Evolutionary conservation across 2,797 vertebrate genomes (phyloP), one percentile per base, ranked within the genome.

Genomic region (Acipenser oxyrinchus): DNA sequence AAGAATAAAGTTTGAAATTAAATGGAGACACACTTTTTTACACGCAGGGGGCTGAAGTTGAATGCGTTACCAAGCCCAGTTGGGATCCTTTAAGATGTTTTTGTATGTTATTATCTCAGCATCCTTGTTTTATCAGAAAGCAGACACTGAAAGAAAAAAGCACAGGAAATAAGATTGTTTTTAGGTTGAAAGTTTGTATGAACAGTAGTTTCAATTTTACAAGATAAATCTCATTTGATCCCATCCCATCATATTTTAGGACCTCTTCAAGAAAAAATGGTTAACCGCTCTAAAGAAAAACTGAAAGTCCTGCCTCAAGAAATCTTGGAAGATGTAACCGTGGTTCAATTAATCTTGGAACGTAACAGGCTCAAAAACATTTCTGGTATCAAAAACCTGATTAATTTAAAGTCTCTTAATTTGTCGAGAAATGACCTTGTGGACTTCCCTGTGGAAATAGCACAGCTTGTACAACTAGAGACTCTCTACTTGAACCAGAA

Each of bases 401-500:
- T 64, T 11, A 78, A 77, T 48, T 72, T 91, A 62, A 84, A 60
- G 57, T 85, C 82, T 62, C 76, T 91, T 62, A 84, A 85, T 65
- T 73, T 91, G 12, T 81, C 83, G 52, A 86, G 85, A 66, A 90
- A 90, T 0, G 84, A 88, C 65, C 69, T 91, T 0, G 52, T 72
- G 2, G 75, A 85, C 9, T 87, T 90, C 57, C 84, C 88, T 8
- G 15, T 0, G 0, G 87, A 90, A 74, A 84, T 91, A 51, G 63
- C 10, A 55, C 64, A 68, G 48, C 76, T 91, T 11, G 13, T 51
- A n/a, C 70, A 71, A 7, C 68, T 92, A 63, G 81, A 86, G 69
- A 84, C 68, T 57, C 80, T 90, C 1, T 84, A 88, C 67, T 66
- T 91, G 68, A 90, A 87, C 76, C 87, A 90, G 73, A 91, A 91